These are phyloP conservation scores for Hedychridium roseum DNA, from an alignment of 2,888 invertebrate species.

Conservation along the genomic window DNA sequence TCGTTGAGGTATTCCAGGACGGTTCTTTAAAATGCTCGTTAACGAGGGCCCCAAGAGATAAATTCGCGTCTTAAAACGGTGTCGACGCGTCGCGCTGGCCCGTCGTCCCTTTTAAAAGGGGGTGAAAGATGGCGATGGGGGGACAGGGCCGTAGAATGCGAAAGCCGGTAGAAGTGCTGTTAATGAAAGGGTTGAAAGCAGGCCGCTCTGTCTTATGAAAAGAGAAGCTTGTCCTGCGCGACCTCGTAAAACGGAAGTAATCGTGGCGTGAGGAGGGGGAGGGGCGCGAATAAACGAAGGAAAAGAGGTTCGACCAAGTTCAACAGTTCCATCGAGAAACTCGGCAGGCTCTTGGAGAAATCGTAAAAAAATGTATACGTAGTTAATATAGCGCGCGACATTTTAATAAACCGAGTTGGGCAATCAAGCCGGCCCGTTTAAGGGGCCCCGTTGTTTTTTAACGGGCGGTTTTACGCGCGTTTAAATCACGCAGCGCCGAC, in stretches of 20 bases:
- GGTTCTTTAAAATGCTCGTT: conserved; percentile 4
- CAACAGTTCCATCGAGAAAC: conserved; percentile 14
- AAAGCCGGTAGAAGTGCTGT: conserved; percentile 17
- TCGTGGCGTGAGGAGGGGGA: conserved; percentile 9
- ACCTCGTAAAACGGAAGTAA: no score
- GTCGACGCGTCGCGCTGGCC: conserved; percentile 1
- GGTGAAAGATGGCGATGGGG: no score
- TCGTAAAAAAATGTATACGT: conserved; percentile 31
- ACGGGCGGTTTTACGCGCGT: conserved; percentile 60
- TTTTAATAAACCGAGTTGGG: conserved; percentile 62
- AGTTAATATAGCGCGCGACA: conserved; percentile 55
- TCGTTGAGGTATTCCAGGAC: no score
- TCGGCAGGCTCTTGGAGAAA: conserved; percentile 13
- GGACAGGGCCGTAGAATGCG: no score
- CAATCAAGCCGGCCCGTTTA: conserved; percentile 60
- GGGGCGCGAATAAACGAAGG: conserved; percentile 1
- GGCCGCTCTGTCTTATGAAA: no score
- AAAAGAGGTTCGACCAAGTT: conserved; percentile 18
- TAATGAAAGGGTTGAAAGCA: conserved; percentile 31
- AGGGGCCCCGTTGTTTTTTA: conserved; percentile 62
- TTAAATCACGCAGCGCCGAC: conserved; percentile 62
- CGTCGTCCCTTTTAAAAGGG: background rate
- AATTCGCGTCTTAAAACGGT: conserved; percentile 12
- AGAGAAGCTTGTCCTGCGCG: no score
- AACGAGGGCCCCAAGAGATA: conserved; percentile 12